phyloP scores from a whole-genome alignment of 2,797 vertebrate genomes.

The Chromis chromis region DNA sequence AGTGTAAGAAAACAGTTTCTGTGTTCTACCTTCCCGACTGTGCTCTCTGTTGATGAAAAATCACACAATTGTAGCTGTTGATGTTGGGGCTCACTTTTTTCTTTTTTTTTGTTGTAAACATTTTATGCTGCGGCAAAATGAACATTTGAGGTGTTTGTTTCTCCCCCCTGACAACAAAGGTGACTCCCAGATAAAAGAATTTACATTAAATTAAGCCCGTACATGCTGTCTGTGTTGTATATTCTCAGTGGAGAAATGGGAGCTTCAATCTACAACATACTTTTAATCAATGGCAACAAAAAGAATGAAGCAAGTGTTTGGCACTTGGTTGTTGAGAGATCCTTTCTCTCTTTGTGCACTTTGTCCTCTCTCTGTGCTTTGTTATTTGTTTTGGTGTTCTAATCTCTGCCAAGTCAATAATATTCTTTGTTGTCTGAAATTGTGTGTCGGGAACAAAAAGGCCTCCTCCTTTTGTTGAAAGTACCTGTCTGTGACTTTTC shows the following conservation, averaged over 20 bases:
- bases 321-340: conserved; percentile 75
- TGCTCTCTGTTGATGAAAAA: conserved; percentile 64
- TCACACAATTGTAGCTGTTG: conserved; percentile 48
- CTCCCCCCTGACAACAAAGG: conserved; percentile 51
- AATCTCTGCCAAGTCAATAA: conserved; percentile 90
- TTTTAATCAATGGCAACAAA: conserved; percentile 86
- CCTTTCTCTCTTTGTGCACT: conserved; percentile 82
- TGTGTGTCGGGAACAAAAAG: conserved; percentile 84
- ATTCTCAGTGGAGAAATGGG: conserved; percentile 51
- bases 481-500: conserved; percentile 87
- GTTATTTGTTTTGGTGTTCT: conserved; percentile 90
- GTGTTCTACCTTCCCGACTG: conserved; percentile 52
- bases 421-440: conserved; percentile 90
- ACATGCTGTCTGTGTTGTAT: conserved; percentile 63
- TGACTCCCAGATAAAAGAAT: conserved; percentile 59
- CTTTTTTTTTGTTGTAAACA: conserved; percentile 33
- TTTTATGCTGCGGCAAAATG: conserved; percentile 29
- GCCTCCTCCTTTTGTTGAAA: conserved; percentile 84
- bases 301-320: conserved; percentile 74
- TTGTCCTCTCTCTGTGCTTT: conserved; percentile 83
- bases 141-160: conserved; percentile 27
- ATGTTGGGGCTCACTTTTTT: conserved; percentile 11
- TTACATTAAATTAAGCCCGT: conserved; percentile 72
- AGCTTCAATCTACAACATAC: conserved; percentile 68
- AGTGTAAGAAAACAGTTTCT: conserved; percentile 66